Evolutionary conservation across 1,140 invertebrate genomes (phyloP), one percentile per base, ranked within the genome.

Genomic region (Zaprionus camerounensis): DNA sequence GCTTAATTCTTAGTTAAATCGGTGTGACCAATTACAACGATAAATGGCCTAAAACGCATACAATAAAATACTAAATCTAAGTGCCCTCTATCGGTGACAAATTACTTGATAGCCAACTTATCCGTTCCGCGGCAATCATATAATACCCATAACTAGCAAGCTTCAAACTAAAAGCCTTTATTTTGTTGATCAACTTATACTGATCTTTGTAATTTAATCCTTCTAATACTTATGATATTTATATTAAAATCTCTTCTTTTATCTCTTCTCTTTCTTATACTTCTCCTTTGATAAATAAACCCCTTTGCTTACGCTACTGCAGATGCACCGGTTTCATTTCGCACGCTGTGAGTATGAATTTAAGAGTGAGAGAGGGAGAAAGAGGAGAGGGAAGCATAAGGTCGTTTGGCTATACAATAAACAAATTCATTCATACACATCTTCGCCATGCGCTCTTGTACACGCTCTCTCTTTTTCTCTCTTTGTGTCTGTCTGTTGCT

Each of bases 351-450:
- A 13, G 46, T 9, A 3, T 11, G 31, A 11, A 34, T 9, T 24
- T 0, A 1, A 28, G 22, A 26, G 46, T 34, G 15, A 9, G 31
- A 5, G 44, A 44, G 20, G 7, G 28, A 3, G 41, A 7, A 31
- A 34, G 31, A 3, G 31, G 0, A 11, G 31, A 34, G 31, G 1
- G 24, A 38, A 34, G 77, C 9, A 58, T 78, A 87, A 87, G 84
- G 84, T 84, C 84, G 84, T 88, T 82, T 65, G 62, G 51, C 46
- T 53, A 17, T 63, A 56, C 46, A 72, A 69, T 66, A 65, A 70
- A 58, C 76, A 71, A 85, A 82, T 85, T 91, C 87, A 91, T 91
- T 91, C 90, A 91, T 91, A 71, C 71, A 70, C 74, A 74, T 62
- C 46, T 63, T 17, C 41, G 62, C 53, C 53, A 20, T 15, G 53